Evolutionary conservation across 2,888 invertebrate genomes (phyloP), one percentile per base, ranked within the genome.

Genomic region (Dryobota labecula): DNA sequence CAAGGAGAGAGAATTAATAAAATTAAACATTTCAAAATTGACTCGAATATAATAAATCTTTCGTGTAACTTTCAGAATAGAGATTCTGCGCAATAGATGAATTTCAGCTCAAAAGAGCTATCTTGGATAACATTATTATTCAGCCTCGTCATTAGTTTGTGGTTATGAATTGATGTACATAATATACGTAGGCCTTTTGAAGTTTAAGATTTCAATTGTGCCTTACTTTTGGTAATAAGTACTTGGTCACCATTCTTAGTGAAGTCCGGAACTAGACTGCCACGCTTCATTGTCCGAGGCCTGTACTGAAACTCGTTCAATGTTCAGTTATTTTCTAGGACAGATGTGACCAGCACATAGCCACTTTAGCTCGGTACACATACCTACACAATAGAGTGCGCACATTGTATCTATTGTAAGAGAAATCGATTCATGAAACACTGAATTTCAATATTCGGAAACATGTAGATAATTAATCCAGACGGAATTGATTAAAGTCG

Each of bases 161-260:
- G 57, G 60, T 71, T 71, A 66, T 65, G 75, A 73, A 71, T 67
- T 70, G 70, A 65, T 71, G 36, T 58, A 71, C 38, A 62, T 76
- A 64, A 70, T 51, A 58, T 78, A 80, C 62, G 62, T 80, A 85
- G 83, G 76, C 77, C 76, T 78, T 83, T 80, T 62, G 11, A 72
- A 75, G 61, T 77, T 63, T 62, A 72, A 72, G 56, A 71, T 77
- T 76, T 72, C 51, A 43, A 43, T 56, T 70, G 58, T 70, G 63
- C 57, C 45, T 72, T 53, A 45, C 24, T 20, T 68, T 70, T 64
- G 38, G 2, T 56, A 58, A 51, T 30, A 53, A 30, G 45, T 53
- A 57, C 5, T 47, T 57, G 49, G 66, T 63, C 57, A 18, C 47
- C 56, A 49, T 70, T 61, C 24, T 70, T 53, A 61, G 43, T 30